Conservation (phyloP, 2,113 vertebrate genomes). For the Loxodonta africana region DNA sequence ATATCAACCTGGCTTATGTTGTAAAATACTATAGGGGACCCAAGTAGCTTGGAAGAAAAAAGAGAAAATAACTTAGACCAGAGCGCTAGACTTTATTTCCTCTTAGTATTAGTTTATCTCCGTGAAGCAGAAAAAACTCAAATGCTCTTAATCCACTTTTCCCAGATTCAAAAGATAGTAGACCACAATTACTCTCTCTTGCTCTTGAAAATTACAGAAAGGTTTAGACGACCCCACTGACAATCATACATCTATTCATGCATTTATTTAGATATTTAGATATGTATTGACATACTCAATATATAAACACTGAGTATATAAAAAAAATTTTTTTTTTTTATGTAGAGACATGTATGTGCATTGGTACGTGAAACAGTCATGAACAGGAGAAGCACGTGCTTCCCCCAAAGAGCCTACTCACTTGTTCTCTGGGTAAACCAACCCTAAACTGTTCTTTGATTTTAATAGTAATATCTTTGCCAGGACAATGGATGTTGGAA, state of each 20-base stretch:
- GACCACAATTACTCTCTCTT: neutral
- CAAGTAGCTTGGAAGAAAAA: neutral
- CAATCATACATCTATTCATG: neutral
- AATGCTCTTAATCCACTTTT: neutral
- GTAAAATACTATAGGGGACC: neutral
- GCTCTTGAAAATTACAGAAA: neutral
- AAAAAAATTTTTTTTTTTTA: no score
- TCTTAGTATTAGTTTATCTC: neutral
- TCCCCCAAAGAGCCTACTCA: neutral
- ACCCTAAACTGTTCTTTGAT: neutral
- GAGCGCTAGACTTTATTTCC: constrained; percentile 6
- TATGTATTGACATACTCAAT: neutral
- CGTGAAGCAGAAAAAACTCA: neutral
- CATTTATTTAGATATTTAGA: neutral
- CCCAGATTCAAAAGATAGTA: constrained; percentile 8
- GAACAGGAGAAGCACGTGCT: neutral
- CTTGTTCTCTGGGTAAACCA: constrained; percentile 22
- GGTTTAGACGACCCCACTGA: neutral
- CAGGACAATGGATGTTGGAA: neutral
- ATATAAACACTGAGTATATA: no score
- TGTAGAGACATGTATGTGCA: neutral
- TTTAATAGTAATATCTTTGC: neutral
- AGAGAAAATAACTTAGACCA: constrained; percentile 11
- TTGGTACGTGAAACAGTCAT: neutral
- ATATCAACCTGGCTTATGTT: neutral